These are phyloP conservation scores for Drosophila guanche DNA, from an alignment of 1,140 invertebrate genomes.

Conservation along the genomic window DNA sequence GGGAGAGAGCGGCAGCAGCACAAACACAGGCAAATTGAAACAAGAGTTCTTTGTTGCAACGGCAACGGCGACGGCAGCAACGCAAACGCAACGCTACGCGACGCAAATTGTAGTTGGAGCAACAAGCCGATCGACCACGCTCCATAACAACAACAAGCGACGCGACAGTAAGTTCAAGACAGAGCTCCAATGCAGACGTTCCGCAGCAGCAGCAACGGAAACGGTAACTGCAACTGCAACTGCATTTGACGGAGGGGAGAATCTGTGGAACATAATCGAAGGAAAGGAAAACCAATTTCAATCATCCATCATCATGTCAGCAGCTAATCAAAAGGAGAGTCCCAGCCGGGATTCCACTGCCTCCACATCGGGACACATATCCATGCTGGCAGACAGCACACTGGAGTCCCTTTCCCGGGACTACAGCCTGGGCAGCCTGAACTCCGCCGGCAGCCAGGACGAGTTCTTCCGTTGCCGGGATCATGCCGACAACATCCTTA, in stretches of 20 bases:
- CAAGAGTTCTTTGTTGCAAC: slow-evolving; percentile 54
- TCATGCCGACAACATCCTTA: slow-evolving; percentile 91
- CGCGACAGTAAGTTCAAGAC: slow-evolving; percentile 60
- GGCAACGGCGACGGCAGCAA: slow-evolving; percentile 1
- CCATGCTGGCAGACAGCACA: slow-evolving; percentile 68
- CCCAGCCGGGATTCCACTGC: slow-evolving; percentile 81
- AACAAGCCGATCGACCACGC: slow-evolving; percentile 47
- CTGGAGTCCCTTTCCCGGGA: slow-evolving; percentile 74
- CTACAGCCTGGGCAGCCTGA: slow-evolving; percentile 77
- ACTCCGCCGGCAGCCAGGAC: slow-evolving; percentile 85
- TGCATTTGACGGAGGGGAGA: slow-evolving; percentile 10
- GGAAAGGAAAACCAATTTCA: slow-evolving; percentile 16
- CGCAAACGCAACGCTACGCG: slow-evolving; percentile 45
- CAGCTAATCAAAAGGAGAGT: slow-evolving; percentile 80
- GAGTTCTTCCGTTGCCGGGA: slow-evolving; percentile 91
- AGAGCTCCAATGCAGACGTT: slow-evolving; percentile 66
- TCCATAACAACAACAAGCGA: slow-evolving; percentile 2
- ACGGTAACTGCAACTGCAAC: slow-evolving; percentile 19
- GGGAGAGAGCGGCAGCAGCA: neutral
- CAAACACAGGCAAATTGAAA: slow-evolving; percentile 22
- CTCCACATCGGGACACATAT: slow-evolving; percentile 75
- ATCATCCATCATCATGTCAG: slow-evolving; percentile 53
- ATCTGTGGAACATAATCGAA: slow-evolving; percentile 6
- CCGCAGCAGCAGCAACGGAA: slow-evolving; percentile 15
- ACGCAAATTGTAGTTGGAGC: slow-evolving; percentile 49